Evolutionary conservation across 1,140 invertebrate species (phyloP).

Genomic region (Mizuhopecten yessoensis): DNA sequence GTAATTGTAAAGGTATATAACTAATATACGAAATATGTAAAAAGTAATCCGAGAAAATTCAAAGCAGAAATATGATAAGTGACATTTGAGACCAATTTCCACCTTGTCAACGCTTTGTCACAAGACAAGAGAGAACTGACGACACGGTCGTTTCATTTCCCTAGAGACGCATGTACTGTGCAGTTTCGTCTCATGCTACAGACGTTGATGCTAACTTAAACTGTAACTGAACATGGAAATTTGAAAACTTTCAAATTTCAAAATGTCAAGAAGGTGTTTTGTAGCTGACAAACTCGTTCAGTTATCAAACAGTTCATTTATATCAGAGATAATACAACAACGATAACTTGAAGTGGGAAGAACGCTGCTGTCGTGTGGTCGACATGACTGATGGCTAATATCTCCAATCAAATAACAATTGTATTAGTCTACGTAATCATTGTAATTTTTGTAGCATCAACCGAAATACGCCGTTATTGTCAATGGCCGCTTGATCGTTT

Average conservation of each 20-base stretch:
- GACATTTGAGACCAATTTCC: not conserved
- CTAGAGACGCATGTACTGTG: not conserved
- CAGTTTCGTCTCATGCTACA: not conserved
- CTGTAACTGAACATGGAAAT: not conserved
- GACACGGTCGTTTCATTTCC: not conserved
- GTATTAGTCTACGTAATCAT: conserved; percentile 7
- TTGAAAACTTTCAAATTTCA: not conserved
- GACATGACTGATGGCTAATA: not conserved
- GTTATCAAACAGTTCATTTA: not conserved
- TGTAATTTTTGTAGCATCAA: conserved; percentile 20
- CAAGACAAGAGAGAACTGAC: not conserved
- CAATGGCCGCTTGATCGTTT: conserved; percentile 13
- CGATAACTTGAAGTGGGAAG: not conserved
- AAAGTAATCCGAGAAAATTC: not conserved
- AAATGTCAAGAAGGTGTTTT: conserved; percentile 33
- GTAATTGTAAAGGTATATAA: no score
- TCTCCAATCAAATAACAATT: not conserved
- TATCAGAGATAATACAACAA: not conserved
- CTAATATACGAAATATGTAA: not conserved
- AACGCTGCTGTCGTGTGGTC: not conserved
- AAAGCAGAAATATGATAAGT: not conserved
- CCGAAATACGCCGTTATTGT: not conserved
- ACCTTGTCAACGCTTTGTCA: not conserved
- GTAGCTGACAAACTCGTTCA: not conserved
- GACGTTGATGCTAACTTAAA: not conserved